Evolutionary conservation across 2,888 invertebrate species (phyloP).

Genomic region (Lycophotia porphyrea): DNA sequence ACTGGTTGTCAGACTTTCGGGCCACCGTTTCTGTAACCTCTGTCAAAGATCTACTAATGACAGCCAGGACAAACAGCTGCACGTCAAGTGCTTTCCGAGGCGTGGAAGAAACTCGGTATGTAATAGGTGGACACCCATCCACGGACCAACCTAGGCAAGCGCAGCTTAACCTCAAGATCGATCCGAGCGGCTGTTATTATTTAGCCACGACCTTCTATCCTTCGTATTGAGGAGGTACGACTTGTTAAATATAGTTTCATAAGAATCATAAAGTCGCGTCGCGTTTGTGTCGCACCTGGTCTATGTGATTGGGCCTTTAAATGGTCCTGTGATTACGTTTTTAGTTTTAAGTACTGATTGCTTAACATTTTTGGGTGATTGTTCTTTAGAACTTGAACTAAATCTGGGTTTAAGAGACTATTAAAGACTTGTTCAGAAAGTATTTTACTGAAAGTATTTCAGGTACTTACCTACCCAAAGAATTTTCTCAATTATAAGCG

Average conservation of each 20-base stretch:
- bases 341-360: constrained; percentile 56
- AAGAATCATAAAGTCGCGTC: no score
- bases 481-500: constrained; percentile 15
- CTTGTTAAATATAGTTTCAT: not conserved
- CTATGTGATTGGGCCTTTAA: constrained; percentile 7
- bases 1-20: not conserved
- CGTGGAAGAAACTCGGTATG: no score
- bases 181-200: no score
- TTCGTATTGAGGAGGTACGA: not conserved
- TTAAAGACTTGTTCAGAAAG: constrained; percentile 23
- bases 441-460: constrained; percentile 24
- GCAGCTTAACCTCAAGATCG: no score
- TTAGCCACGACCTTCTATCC: no score
- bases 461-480: not conserved
- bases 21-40: no score
- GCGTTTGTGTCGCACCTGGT: not conserved
- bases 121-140: no score
- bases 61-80: not conserved
- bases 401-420: constrained; percentile 28
- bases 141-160: no score
- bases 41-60: not conserved
- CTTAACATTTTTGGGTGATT: constrained; percentile 56
- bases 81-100: not conserved
- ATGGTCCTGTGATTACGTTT: constrained; percentile 48
- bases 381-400: constrained; percentile 32